phyloP scores from a whole-genome alignment of 1,140 invertebrate species.

The Drosophila simulans region DNA sequence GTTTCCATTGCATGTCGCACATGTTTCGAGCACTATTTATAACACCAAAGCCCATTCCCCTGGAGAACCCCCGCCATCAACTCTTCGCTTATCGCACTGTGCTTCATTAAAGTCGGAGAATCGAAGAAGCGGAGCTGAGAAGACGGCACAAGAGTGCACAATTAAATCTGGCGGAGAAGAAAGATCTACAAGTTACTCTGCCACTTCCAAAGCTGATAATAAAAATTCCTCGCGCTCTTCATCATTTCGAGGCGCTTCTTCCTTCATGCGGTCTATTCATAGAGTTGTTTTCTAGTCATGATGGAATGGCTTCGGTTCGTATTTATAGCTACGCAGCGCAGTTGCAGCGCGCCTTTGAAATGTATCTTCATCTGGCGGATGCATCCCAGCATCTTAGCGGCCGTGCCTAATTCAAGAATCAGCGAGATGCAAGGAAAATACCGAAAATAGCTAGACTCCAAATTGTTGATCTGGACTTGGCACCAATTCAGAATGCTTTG shows the following conservation, averaged over 20 bases:
- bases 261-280: conserved; percentile 17
- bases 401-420: conserved; percentile 27
- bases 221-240: conserved; percentile 30
- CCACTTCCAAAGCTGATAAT: conserved; percentile 31
- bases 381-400: conserved; percentile 13
- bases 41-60: conserved; percentile 1
- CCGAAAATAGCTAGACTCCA: conserved; percentile 25
- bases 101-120: conserved; percentile 32
- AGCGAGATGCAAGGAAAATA: conserved; percentile 12
- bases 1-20: conserved; percentile 12
- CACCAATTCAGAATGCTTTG: conserved; percentile 29
- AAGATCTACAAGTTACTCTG: conserved; percentile 8
- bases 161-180: conserved; percentile 24
- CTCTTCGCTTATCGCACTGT: conserved; percentile 28
- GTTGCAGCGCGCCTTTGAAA: conserved; percentile 27
- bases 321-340: conserved; percentile 31
- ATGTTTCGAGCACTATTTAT: conserved; percentile 25
- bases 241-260: conserved; percentile 21
- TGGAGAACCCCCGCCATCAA: conserved; percentile 7
- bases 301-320: conserved; percentile 29
- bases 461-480: conserved; percentile 32
- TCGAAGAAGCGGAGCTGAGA: conserved; percentile 6
- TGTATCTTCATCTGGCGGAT: conserved; percentile 23
- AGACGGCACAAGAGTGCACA: conserved; percentile 24
- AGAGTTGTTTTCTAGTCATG: conserved; percentile 38